Evolutionary conservation across 2,113 vertebrate genomes (phyloP).

Genomic region (Cinclus mexicanus): DNA sequence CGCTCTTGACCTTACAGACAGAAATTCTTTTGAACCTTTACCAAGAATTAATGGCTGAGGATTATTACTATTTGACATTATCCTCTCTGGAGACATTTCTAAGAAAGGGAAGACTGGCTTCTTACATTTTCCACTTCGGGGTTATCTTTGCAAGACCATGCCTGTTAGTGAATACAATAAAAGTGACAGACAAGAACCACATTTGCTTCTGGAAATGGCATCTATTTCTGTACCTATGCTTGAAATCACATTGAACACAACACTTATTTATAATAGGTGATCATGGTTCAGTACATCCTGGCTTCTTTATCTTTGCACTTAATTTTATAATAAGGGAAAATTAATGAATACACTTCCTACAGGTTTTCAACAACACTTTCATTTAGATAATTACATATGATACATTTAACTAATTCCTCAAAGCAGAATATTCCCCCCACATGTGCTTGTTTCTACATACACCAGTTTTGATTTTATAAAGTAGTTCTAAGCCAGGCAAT

Average conservation of each 20-base stretch:
- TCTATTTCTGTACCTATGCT: slow-evolving; percentile 2
- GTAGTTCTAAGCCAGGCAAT: background rate
- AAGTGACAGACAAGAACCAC: background rate
- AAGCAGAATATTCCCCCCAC: background rate
- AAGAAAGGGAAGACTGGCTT: background rate
- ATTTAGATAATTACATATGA: background rate
- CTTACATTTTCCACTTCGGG: background rate
- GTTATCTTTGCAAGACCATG: background rate
- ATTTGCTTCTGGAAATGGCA: background rate
- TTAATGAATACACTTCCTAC: background rate
- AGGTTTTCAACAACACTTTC: background rate
- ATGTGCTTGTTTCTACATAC: background rate
- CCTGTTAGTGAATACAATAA: background rate
- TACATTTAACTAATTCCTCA: background rate
- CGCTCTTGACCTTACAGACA: background rate
- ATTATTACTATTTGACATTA: background rate
- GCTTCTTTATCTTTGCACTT: background rate
- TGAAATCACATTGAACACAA: background rate
- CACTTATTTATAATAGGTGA: background rate
- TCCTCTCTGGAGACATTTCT: background rate
- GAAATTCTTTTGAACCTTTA: background rate
- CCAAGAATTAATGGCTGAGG: background rate
- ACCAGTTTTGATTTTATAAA: background rate
- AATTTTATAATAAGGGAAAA: background rate
- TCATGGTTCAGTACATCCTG: background rate